These are phyloP conservation scores for Porites cylindrica DNA, from an alignment of 92 coral and sea anemone species.

Conservation along the genomic window DNA sequence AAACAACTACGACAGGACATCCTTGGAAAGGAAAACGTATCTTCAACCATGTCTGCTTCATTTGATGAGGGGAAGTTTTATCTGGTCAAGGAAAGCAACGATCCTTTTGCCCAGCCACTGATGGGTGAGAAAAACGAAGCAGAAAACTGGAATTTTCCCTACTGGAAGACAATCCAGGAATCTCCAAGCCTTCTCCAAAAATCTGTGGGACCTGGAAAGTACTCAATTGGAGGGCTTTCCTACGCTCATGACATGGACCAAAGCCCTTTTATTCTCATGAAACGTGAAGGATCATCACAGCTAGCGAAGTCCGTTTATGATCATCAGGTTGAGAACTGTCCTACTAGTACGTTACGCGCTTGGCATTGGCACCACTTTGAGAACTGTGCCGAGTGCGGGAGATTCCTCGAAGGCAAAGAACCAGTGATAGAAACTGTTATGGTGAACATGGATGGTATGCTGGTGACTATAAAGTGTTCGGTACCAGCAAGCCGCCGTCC, in stretches of 20 bases:
- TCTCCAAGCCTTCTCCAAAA: constrained; percentile 22
- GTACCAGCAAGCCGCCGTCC: not conserved
- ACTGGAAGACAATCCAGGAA: constrained; percentile 37
- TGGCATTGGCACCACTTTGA: constrained; percentile 52
- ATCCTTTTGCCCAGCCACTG: not conserved
- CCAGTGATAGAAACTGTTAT: not conserved
- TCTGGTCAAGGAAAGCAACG: not conserved
- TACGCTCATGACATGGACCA: constrained; percentile 42
- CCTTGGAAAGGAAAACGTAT: not conserved
- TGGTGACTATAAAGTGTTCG: constrained; percentile 5
- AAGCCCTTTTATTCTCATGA: constrained; percentile 10
- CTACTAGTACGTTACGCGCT: constrained; percentile 16
- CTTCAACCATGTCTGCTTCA: not conserved
- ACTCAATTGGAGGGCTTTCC: constrained; percentile 31
- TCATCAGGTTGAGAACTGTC: not conserved
- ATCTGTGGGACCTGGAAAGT: constrained; percentile 35
- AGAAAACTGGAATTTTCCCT: constrained; percentile 20
- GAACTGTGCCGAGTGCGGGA: constrained; percentile 27
- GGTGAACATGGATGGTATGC: constrained; percentile 6
- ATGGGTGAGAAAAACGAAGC: not conserved
- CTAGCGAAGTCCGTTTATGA: not conserved
- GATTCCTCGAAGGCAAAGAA: constrained; percentile 24
- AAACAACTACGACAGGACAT: constrained; percentile 40
- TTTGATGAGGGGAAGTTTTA: constrained; percentile 10
- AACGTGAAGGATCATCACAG: not conserved